These are phyloP conservation scores for Brachyhypopomus occidentalis DNA, from an alignment of 2,113 vertebrate genomes.

Conservation along the genomic window DNA sequence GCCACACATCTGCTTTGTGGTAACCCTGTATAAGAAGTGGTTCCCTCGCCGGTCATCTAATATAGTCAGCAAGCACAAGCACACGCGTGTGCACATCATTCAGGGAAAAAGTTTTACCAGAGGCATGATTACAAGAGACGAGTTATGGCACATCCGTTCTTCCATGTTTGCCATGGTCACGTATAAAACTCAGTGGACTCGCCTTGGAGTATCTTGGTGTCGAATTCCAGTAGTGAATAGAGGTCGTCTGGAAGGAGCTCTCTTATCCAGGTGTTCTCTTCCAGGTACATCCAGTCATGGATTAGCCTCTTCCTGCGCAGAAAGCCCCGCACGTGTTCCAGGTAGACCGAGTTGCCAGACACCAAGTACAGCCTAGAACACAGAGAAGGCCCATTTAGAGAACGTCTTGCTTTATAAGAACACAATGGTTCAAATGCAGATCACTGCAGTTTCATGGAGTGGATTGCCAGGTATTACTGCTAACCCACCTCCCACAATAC, in stretches of 20 bases:
- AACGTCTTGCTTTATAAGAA: no score
- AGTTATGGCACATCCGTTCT: neutral
- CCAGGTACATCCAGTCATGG: conserved; percentile 62
- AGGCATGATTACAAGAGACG: neutral
- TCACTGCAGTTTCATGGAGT: no score
- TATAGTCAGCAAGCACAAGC: neutral
- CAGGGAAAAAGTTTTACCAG: neutral
- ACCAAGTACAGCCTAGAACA: conserved; percentile 60
- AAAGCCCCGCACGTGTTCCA: conserved; percentile 62
- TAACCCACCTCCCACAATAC: no score
- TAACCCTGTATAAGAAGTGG: neutral
- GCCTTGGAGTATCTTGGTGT: conserved; percentile 67
- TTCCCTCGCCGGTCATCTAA: neutral
- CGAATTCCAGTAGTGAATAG: conserved; percentile 61
- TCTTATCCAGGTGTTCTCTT: conserved; percentile 62
- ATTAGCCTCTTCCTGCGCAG: conserved; percentile 61
- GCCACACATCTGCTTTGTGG: no score
- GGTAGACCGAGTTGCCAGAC: conserved; percentile 59
- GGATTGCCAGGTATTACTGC: no score
- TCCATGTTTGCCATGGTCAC: neutral
- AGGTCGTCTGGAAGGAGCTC: conserved; percentile 61
- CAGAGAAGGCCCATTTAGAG: neutral
- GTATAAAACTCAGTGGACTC: neutral
- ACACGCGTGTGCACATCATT: neutral
- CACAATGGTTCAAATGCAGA: no score